Conservation (phyloP, 2,888 invertebrate genomes). For the Girardia tigrina region DNA sequence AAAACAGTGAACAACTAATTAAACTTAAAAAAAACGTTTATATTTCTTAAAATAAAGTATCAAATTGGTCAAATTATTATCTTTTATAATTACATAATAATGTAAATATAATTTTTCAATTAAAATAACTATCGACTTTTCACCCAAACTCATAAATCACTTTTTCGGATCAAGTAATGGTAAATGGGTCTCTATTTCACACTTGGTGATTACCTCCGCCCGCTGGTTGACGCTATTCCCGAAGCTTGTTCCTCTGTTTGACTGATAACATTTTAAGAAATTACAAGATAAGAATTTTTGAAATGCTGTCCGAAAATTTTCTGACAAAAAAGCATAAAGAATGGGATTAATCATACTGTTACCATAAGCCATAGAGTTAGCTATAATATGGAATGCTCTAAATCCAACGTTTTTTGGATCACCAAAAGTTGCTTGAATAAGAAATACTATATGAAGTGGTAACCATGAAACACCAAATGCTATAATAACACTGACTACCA, state of each 20-base stretch:
- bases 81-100: no score
- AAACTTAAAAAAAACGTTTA: no score
- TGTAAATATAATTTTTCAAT: no score
- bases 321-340: constrained; percentile 79
- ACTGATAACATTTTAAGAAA: background rate
- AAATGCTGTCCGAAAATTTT: constrained; percentile 80
- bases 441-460: constrained; percentile 66
- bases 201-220: background rate
- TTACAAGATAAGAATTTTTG: constrained; percentile 6
- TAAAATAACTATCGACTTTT: no score
- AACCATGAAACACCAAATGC: constrained; percentile 86
- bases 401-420: constrained; percentile 49
- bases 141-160: no score
- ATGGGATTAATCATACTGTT: constrained; percentile 88
- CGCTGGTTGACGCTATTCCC: background rate
- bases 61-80: no score
- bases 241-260: background rate
- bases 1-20: no score
- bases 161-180: constrained; percentile 6
- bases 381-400: constrained; percentile 51
- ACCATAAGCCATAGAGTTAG: constrained; percentile 61
- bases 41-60: no score
- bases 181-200: background rate
- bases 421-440: constrained; percentile 60
- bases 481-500: constrained; percentile 77